Percentiles rank a stretch among this genome's conserved stretches.
Conservation (phyloP, 2,888 invertebrate species). For the Calliopum simillimum region DNA sequence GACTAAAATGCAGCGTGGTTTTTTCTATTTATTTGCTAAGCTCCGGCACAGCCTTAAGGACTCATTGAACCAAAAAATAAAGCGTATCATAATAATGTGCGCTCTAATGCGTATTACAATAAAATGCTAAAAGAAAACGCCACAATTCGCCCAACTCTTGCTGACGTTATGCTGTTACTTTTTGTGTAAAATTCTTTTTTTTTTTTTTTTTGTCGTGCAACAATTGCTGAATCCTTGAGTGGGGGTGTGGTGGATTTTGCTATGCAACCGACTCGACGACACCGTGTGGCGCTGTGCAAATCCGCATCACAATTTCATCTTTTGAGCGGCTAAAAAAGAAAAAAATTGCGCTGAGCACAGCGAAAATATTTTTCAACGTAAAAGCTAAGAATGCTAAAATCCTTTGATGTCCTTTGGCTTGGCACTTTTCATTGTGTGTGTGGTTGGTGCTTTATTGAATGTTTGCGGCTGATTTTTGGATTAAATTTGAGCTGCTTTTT, state of each 20-base stretch:
- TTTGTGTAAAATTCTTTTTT: no score
- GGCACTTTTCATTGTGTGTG: neutral
- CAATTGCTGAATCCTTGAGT: neutral
- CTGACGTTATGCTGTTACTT: neutral
- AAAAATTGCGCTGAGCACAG: constrained; percentile 46
- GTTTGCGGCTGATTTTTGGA: constrained; percentile 29
- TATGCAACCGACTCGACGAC: neutral
- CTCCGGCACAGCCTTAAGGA: constrained; percentile 27
- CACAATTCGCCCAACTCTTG: constrained; percentile 29
- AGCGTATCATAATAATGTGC: constrained; percentile 64
- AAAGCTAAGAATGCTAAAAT: neutral
- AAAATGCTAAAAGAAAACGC: constrained; percentile 45
- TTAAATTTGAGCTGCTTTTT: constrained; percentile 15
- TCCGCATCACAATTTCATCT: constrained; percentile 36
- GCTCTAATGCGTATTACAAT: constrained; percentile 61
- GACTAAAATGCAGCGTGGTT: constrained; percentile 1
- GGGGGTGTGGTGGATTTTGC: neutral
- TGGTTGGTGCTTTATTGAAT: constrained; percentile 21
- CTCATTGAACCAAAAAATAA: constrained; percentile 65
- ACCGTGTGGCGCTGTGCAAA: constrained; percentile 21
- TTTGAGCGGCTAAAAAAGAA: constrained; percentile 9
- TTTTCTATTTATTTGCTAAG: neutral
- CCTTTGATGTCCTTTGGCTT: constrained; percentile 32
- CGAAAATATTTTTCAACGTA: constrained; percentile 43
- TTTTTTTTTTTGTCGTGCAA: constrained; percentile 20